Evolutionary conservation across 2,797 vertebrate genomes (phyloP).

Genomic region (Galago senegalensis): DNA sequence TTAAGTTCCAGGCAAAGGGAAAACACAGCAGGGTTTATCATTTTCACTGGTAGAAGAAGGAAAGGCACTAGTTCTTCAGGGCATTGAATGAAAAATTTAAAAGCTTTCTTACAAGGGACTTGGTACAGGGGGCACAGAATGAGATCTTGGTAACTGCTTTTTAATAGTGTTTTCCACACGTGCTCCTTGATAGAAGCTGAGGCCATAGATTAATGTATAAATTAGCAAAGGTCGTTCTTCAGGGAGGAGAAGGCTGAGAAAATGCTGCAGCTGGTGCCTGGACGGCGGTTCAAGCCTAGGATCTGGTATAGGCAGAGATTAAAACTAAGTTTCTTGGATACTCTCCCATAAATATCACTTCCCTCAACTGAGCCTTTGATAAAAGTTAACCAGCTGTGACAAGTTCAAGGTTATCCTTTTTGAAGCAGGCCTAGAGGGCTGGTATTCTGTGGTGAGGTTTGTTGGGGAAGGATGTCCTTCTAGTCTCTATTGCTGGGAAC

Average conservation of each 20-base stretch:
- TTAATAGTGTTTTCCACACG: background rate
- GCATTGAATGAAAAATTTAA: background rate
- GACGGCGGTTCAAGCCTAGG: conserved; percentile 39
- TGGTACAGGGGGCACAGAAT: background rate
- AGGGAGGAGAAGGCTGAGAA: background rate
- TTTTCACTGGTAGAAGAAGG: background rate
- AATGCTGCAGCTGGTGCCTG: background rate
- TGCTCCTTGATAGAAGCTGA: background rate
- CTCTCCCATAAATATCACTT: conserved; percentile 45
- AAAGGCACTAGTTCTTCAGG: background rate
- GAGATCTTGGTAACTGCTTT: background rate
- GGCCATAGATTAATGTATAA: background rate
- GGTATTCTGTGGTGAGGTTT: conserved; percentile 52
- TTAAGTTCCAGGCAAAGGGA: background rate
- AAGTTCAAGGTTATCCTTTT: conserved; percentile 29
- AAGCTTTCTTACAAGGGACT: background rate
- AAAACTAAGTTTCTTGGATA: conserved; percentile 50
- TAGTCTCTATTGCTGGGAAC: conserved; percentile 24
- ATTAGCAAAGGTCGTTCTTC: conserved; percentile 9
- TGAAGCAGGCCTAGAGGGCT: conserved; percentile 67
- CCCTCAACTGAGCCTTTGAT: conserved; percentile 62
- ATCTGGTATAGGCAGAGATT: background rate
- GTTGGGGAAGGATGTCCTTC: conserved; percentile 53
- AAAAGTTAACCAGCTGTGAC: conserved; percentile 45
- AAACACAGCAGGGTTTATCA: background rate